These are phyloP conservation scores for Odontophorus gujanensis DNA, from an alignment of 2,113 vertebrate genomes.

Conservation along the genomic window DNA sequence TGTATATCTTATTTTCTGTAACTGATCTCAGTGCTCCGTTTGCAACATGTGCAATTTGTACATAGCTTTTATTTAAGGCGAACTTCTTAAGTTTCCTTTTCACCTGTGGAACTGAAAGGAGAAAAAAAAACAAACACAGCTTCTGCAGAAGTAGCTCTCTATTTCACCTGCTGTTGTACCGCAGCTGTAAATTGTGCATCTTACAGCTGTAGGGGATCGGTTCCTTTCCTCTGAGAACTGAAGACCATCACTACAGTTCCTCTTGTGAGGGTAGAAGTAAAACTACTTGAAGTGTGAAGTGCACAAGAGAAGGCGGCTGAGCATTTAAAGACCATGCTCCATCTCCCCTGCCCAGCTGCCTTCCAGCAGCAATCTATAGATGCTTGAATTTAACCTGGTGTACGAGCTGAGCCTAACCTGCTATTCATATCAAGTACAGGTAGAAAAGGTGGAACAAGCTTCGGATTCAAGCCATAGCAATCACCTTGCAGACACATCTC, in stretches of 20 bases:
- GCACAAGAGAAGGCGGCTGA: constrained; percentile 39
- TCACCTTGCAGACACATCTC: neutral
- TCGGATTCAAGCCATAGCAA: neutral
- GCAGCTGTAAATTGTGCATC: constrained; percentile 61
- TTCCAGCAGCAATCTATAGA: constrained; percentile 10
- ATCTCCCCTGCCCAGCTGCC: constrained; percentile 24
- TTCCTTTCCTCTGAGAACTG: constrained; percentile 42
- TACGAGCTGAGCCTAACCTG: constrained; percentile 5
- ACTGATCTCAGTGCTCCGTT: constrained; percentile 76
- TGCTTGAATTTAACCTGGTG: neutral
- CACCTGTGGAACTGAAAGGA: constrained; percentile 25
- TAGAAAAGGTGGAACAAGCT: constrained; percentile 25
- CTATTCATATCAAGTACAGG: neutral
- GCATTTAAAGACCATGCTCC: neutral
- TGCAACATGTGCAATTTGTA: constrained; percentile 82
- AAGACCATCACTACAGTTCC: constrained; percentile 40
- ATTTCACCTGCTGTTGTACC: constrained; percentile 48
- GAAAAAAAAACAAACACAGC: neutral
- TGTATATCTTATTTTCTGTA: constrained; percentile 71
- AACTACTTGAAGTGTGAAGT: constrained; percentile 68
- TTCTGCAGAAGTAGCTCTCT: constrained; percentile 21
- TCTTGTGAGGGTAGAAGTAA: constrained; percentile 33
- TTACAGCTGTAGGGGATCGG: constrained; percentile 17
- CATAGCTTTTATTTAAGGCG: constrained; percentile 79
- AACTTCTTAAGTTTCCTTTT: constrained; percentile 68